Conservation (phyloP, 2,888 invertebrate genomes). For the Caenorhabditis auriculariae region DNA sequence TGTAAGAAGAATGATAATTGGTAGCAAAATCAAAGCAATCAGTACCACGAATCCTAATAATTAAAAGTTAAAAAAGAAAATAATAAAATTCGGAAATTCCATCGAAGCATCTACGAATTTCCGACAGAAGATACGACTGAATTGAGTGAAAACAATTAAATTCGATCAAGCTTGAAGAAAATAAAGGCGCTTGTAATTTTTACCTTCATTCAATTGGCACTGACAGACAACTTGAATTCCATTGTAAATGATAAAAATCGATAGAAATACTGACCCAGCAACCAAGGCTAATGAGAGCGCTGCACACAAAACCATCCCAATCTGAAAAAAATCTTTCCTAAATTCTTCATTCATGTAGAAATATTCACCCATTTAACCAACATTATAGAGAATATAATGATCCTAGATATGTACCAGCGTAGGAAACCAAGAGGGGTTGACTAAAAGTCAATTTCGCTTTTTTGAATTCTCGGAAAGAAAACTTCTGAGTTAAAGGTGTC, state of each 20-base stretch:
- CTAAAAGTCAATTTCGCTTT: too few species aligned
- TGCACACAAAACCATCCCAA: slow-evolving; percentile 36
- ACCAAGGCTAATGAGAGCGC: slow-evolving; percentile 36
- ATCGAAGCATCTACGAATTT: neutral
- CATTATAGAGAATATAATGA: slow-evolving; percentile 21
- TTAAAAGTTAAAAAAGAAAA: neutral
- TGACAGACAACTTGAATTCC: slow-evolving; percentile 46
- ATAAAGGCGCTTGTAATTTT: neutral
- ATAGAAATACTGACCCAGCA: slow-evolving; percentile 39
- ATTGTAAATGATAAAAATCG: slow-evolving; percentile 46
- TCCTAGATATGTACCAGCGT: slow-evolving; percentile 28
- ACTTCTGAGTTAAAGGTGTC: too few species aligned
- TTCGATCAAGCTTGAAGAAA: too few species aligned
- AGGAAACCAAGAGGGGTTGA: slow-evolving; percentile 17
- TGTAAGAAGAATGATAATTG: slow-evolving; percentile 42
- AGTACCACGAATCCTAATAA: slow-evolving; percentile 32
- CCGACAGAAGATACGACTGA: too few species aligned
- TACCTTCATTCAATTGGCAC: slow-evolving; percentile 48
- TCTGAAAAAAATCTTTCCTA: neutral
- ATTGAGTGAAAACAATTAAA: too few species aligned
- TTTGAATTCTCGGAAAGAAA: too few species aligned
- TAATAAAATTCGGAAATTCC: too few species aligned
- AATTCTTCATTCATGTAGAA: neutral
- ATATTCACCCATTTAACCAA: slow-evolving; percentile 31
- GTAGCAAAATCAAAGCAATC: slow-evolving; percentile 35